Percentiles rank a stretch among this genome's conserved stretches.
Conservation (phyloP, 2,113 vertebrate genomes). For the Macrotus californicus region DNA sequence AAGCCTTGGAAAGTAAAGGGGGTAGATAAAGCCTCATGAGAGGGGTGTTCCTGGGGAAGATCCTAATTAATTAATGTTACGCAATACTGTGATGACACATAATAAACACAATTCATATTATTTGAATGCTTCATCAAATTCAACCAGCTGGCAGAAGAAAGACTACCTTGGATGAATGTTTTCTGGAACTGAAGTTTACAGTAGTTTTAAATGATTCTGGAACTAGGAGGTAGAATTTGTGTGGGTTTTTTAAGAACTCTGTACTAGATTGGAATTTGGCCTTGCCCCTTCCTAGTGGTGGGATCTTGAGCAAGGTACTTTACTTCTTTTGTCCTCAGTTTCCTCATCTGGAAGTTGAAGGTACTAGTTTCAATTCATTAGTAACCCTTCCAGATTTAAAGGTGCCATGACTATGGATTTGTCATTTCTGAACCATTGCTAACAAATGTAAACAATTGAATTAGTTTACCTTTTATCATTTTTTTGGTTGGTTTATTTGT, state of each 20-base stretch:
- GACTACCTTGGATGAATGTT: not conserved
- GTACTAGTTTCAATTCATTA: not conserved
- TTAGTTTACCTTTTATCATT: not conserved
- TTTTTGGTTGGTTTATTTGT: not conserved
- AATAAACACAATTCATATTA: not conserved
- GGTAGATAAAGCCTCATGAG: not conserved
- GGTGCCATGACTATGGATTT: not conserved
- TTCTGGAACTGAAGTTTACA: not conserved
- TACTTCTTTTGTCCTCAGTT: not conserved
- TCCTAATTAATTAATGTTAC: not conserved
- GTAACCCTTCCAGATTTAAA: not conserved
- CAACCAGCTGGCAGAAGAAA: not conserved
- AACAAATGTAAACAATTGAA: not conserved
- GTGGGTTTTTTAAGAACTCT: not conserved
- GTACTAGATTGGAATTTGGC: not conserved
- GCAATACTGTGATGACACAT: not conserved
- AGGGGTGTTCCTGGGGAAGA: not conserved
- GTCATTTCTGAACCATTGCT: not conserved
- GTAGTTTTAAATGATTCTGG: not conserved
- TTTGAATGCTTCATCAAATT: not conserved
- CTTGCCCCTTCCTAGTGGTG: not conserved
- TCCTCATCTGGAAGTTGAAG: not conserved
- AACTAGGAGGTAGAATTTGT: not conserved
- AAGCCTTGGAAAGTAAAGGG: not conserved
- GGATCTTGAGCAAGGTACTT: not conserved